Conservation (phyloP, 2,113 vertebrate genomes). For the Antechinus stuartii region DNA sequence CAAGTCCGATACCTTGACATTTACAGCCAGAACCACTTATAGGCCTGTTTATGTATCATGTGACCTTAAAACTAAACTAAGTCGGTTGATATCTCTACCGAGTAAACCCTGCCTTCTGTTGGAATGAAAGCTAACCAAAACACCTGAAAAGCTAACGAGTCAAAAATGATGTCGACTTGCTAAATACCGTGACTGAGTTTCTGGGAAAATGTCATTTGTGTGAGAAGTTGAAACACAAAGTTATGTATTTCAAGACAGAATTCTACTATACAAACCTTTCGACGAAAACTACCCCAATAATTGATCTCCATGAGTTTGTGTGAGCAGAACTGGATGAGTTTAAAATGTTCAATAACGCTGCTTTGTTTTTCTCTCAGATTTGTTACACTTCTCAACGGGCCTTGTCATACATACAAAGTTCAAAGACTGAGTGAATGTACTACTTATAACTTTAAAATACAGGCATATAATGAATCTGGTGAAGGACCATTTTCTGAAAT, state of each 20-base stretch:
- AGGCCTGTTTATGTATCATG: neutral
- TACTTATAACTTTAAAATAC: slow-evolving; percentile 88
- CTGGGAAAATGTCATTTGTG: neutral
- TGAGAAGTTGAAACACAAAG: neutral
- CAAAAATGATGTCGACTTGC: neutral
- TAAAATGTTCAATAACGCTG: slow-evolving; percentile 29
- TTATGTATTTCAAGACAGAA: neutral
- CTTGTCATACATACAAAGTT: slow-evolving; percentile 88
- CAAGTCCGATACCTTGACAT: neutral
- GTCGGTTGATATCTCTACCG: neutral
- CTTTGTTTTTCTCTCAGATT: slow-evolving; percentile 79
- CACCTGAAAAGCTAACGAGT: neutral
- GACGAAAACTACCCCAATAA: neutral
- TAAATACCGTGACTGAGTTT: neutral
- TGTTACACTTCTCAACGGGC: slow-evolving; percentile 86
- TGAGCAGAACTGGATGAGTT: neutral
- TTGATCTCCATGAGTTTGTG: neutral
- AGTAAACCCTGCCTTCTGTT: neutral
- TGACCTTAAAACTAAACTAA: neutral
- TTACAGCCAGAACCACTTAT: neutral
- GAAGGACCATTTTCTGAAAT: slow-evolving; percentile 86
- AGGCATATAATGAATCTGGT: slow-evolving; percentile 86
- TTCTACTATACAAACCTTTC: neutral
- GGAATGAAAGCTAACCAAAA: neutral
- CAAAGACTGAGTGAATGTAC: slow-evolving; percentile 87